Evolutionary conservation across 2,797 vertebrate species (phyloP).

Genomic region (Amphiprion clarkii): DNA sequence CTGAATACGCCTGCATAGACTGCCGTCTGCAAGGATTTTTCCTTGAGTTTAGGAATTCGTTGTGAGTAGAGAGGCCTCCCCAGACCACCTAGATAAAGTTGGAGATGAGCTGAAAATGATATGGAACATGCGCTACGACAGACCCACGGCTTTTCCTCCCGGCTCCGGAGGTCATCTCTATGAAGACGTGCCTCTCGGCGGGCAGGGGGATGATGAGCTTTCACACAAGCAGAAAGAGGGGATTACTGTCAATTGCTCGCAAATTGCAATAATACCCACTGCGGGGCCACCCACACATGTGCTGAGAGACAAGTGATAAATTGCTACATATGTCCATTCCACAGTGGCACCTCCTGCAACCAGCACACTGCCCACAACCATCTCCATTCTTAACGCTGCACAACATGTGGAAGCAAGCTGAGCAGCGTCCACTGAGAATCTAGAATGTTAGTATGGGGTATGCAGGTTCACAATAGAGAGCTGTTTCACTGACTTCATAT

Average conservation of each 20-base stretch:
- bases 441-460: slow-evolving; percentile 21
- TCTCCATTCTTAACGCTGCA: slow-evolving; percentile 36
- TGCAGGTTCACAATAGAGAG: slow-evolving; percentile 9
- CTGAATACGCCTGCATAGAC: background rate
- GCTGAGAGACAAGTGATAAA: slow-evolving; percentile 82
- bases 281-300: slow-evolving; percentile 79
- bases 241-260: slow-evolving; percentile 84
- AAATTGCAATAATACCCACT: slow-evolving; percentile 83
- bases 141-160: slow-evolving; percentile 33
- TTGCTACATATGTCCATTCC: slow-evolving; percentile 82
- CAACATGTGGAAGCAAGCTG: slow-evolving; percentile 53
- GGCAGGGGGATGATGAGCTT: slow-evolving; percentile 68
- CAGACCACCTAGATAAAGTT: slow-evolving; percentile 53
- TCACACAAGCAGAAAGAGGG: slow-evolving; percentile 73
- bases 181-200: slow-evolving; percentile 54
- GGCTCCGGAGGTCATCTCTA: slow-evolving; percentile 55
- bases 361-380: slow-evolving; percentile 54
- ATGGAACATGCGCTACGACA: slow-evolving; percentile 44
- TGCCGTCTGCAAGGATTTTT: slow-evolving; percentile 17
- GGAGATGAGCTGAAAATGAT: slow-evolving; percentile 60
- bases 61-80: slow-evolving; percentile 37
- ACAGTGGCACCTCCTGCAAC: slow-evolving; percentile 68
- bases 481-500: slow-evolving; percentile 2
- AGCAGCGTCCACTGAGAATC: slow-evolving; percentile 8
- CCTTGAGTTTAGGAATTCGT: slow-evolving; percentile 18